phyloP scores from a whole-genome alignment of 2,888 invertebrate genomes.

The Acanthosepion esculentum region DNA sequence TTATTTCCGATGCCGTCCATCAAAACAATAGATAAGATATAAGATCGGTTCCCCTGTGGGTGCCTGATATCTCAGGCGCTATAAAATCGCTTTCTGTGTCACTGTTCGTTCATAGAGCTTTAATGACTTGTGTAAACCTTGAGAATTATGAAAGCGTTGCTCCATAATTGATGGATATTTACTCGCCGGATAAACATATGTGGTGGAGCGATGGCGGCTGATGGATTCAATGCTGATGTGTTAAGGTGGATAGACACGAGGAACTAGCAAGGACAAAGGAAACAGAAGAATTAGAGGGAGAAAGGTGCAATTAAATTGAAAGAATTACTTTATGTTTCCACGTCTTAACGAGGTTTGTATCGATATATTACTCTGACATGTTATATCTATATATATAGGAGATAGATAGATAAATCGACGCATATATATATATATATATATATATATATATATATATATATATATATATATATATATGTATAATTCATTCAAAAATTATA shows the following conservation, averaged over 20 bases:
- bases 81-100: not conserved
- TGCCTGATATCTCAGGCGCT: not conserved
- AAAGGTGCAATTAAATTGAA: not conserved
- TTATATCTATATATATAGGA: no score
- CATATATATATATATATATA: no score
- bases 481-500: no score
- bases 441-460: no score
- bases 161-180: not conserved
- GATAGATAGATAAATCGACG: no score
- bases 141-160: not conserved
- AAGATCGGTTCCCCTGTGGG: not conserved
- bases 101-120: not conserved
- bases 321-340: not conserved
- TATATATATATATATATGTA: no score
- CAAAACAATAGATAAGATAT: not conserved
- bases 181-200: not conserved
- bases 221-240: not conserved
- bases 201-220: not conserved
- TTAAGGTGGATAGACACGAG: not conserved
- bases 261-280: not conserved
- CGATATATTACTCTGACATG: no score
- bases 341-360: no score
- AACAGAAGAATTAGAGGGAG: not conserved
- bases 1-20: not conserved
- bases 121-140: slow-evolving; percentile 11